Evolutionary conservation across 2,113 vertebrate genomes (phyloP).

Genomic region (Pomatorhinus ruficollis): DNA sequence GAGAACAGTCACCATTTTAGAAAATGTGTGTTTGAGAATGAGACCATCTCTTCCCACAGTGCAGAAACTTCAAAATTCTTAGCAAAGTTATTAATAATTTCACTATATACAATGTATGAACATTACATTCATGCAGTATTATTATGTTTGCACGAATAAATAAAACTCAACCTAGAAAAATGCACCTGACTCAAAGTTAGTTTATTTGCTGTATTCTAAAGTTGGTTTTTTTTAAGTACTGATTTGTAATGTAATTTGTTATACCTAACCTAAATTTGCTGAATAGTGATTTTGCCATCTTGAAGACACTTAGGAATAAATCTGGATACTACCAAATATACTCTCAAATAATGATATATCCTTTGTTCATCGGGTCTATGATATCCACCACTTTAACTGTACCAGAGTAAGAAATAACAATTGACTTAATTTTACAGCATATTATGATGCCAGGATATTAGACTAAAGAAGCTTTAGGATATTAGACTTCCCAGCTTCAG

Average conservation of each 20-base stretch:
- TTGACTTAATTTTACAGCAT: not conserved
- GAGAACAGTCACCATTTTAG: not conserved
- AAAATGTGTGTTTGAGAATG: not conserved
- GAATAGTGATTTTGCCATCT: not conserved
- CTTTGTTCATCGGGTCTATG: not conserved
- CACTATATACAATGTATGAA: not conserved
- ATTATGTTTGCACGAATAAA: not conserved
- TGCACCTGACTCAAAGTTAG: not conserved
- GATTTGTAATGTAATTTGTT: not conserved
- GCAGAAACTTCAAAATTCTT: not conserved
- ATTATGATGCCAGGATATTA: not conserved
- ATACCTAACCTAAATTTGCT: not conserved
- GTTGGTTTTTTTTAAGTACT: not conserved
- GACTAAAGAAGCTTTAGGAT: not conserved
- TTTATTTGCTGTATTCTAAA: not conserved
- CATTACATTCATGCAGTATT: not conserved
- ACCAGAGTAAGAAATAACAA: not conserved
- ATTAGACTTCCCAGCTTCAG: not conserved
- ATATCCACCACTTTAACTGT: not conserved
- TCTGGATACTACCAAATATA: not conserved
- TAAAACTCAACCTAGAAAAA: not conserved
- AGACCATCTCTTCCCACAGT: not conserved
- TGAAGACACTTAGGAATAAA: not conserved
- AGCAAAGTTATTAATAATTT: not conserved
- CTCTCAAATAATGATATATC: not conserved